A percentile compares a stretch with the other conserved stretches of the same genome.
Evolutionary conservation across 2,113 vertebrate species (phyloP).

Genomic region (Leucopternis melanops): DNA sequence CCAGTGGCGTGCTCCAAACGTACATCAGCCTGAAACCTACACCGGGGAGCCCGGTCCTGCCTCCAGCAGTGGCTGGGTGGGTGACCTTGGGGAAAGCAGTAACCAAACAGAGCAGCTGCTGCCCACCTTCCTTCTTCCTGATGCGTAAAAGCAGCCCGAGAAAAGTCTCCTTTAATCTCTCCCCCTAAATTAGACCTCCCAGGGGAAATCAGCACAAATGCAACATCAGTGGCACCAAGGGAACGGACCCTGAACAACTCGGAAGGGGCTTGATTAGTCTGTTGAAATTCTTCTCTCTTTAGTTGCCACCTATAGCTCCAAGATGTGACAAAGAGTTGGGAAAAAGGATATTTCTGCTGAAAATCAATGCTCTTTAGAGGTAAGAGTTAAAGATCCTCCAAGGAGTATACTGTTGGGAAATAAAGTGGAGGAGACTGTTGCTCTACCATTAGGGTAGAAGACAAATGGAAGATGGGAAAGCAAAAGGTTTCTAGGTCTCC

Average conservation of each 20-base stretch:
- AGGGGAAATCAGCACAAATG: background rate
- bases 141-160: background rate
- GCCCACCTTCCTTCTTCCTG: background rate
- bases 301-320: background rate
- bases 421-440: background rate
- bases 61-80: background rate
- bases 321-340: background rate
- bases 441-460: background rate
- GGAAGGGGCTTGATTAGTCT: background rate
- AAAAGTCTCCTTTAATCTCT: background rate
- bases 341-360: background rate
- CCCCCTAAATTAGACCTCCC: background rate
- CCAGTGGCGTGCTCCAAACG: accelerated
- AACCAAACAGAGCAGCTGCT: background rate
- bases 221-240: background rate
- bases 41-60: background rate
- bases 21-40: background rate
- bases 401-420: background rate
- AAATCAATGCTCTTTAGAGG: background rate
- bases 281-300: background rate
- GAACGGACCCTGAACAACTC: background rate
- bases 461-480: background rate
- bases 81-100: background rate
- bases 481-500: background rate
- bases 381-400: background rate